Evolutionary conservation across 2,113 vertebrate species (phyloP).

Genomic region (Apteryx mantelli): DNA sequence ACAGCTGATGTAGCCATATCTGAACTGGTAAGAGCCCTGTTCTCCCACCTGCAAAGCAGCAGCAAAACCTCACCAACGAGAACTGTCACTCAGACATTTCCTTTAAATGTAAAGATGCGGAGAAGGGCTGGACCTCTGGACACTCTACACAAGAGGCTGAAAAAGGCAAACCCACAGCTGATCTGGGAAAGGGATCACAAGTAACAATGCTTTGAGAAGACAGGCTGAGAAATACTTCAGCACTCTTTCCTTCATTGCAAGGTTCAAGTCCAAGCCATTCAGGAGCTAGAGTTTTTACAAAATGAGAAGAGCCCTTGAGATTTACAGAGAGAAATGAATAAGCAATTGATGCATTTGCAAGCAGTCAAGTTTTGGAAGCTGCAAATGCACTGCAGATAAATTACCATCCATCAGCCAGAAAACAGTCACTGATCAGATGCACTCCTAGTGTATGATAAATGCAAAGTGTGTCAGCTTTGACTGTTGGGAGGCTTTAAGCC

Average conservation of each 20-base stretch:
- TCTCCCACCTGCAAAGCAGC: not conserved
- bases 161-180: not conserved
- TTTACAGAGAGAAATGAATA: not conserved
- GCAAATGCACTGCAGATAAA: not conserved
- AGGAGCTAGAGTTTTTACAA: not conserved
- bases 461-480: not conserved
- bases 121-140: not conserved
- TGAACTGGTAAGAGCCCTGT: not conserved
- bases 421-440: not conserved
- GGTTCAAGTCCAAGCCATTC: not conserved
- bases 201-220: rapidly evolving
- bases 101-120: not conserved
- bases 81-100: not conserved
- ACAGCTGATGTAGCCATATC: not conserved
- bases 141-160: not conserved
- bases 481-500: not conserved
- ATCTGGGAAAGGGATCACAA: not conserved
- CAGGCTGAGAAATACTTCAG: not conserved
- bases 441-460: not conserved
- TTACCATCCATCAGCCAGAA: not conserved
- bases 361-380: not conserved
- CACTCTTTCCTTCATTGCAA: not conserved
- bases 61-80: not conserved
- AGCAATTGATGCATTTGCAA: not conserved
- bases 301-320: not conserved